Percentiles rank a stretch among this genome's conserved stretches.
These are phyloP conservation scores for Poliocrania exsul DNA, from an alignment of 2,797 vertebrate genomes.

Conservation along the genomic window DNA sequence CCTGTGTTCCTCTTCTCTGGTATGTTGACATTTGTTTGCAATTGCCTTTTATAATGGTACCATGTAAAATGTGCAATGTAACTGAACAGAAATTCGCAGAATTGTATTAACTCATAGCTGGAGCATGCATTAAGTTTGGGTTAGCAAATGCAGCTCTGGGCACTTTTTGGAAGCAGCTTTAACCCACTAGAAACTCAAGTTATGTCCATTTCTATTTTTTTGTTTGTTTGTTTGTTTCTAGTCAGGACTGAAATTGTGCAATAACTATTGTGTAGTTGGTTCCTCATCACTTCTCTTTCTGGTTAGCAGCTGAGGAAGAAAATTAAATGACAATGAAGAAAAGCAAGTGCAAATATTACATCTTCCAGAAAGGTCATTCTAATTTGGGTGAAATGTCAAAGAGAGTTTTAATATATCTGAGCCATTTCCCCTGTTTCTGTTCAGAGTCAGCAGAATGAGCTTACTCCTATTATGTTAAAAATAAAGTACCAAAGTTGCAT, in stretches of 20 bases:
- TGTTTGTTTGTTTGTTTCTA: background rate
- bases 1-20: background rate
- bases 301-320: background rate
- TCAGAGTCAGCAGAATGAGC: constrained; percentile 21
- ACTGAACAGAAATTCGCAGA: background rate
- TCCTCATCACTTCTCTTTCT: background rate
- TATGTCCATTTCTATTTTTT: background rate
- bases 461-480: constrained; percentile 35
- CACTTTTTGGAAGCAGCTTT: background rate
- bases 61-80: background rate
- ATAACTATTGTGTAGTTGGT: background rate
- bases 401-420: constrained; percentile 12
- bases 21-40: background rate
- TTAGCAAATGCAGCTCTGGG: background rate
- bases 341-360: background rate
- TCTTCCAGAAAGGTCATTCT: background rate
- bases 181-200: background rate
- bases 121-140: background rate
- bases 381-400: constrained; percentile 5
- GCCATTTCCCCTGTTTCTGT: constrained; percentile 20
- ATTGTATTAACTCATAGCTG: background rate
- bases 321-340: background rate
- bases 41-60: background rate
- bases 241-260: background rate
- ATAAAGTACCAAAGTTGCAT: background rate